A percentile compares a stretch with the other conserved stretches of the same genome.
Evolutionary conservation across 2,888 invertebrate species (phyloP).

Genomic region (Cephus pulcher): DNA sequence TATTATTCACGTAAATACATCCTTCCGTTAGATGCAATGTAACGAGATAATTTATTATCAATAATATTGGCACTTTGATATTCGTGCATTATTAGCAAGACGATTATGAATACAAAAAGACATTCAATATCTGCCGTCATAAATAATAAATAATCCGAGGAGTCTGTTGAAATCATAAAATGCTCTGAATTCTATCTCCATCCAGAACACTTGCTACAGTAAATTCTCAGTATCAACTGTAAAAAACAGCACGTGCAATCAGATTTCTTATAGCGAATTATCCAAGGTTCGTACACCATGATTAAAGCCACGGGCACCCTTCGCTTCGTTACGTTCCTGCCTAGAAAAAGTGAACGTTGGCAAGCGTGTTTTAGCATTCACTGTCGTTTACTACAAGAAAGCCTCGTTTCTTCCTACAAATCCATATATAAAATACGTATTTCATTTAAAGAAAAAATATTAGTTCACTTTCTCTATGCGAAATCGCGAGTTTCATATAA

Average conservation of each 20-base stretch:
- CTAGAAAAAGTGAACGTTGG: background rate
- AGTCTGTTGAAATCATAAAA: background rate
- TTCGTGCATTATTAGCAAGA: background rate
- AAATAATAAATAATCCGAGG: background rate
- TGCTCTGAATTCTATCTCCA: background rate
- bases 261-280: background rate
- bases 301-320: background rate
- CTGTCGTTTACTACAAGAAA: background rate
- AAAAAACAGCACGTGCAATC: background rate
- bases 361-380: background rate
- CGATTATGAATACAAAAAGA: background rate
- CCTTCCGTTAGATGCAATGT: background rate
- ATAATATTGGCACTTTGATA: background rate
- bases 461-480: background rate
- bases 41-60: background rate
- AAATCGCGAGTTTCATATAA: too few relatives aligned
- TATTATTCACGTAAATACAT: background rate
- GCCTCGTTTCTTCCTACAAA: background rate
- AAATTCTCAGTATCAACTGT: background rate
- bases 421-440: background rate
- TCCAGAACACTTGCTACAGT: background rate
- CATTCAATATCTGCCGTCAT: background rate
- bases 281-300: background rate
- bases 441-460: background rate
- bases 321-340: background rate